Base-by-base conservation (phyloP, 2,888 invertebrate genomes). In the Phrixothrix hirtus region DNA sequence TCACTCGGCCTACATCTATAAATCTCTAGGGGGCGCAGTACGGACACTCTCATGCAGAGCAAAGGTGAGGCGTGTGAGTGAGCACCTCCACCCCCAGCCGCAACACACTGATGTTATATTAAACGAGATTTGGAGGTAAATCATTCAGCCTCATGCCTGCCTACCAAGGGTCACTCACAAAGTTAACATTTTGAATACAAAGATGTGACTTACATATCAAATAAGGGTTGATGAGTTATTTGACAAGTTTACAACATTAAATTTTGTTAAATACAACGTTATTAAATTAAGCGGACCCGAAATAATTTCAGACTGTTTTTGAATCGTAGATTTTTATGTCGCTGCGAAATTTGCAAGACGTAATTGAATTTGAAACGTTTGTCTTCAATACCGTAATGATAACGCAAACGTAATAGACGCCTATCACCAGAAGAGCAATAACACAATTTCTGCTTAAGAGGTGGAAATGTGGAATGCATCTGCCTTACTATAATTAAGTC, bases 21-120 rank as follows among this genome's bases (percentile, higher is more conserved):
- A 77, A 77, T 77, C 75, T 75, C 70, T 66, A 69, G 75, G 75
- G 21, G 71, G 67, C 67, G 68, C 78, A 76, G 65, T 63, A 64
- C 70, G 79, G 77, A 73, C 78, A 80, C 80, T 79, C 79, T 81
- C 80, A 81, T 80, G 80, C 80, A 81, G 79, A 81, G 80, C 79
- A 81, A 82, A 72, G 72, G 73, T 72, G 73, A 73, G 62, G 61
- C 61, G 61, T 63, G 63, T 62, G 64, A 65, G 64, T 61, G 64
- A 63, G 60, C 62, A 52, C 57, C 49, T 50, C 46, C 51, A 39
- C 46, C 53, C 50, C 50, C 49, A 38, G 61, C 60, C 47, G 47
- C 60, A 57, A 56, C 61, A 56, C 55, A 52, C 60, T 58, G 62
- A 60, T 60, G 62, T 62, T 62, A 60, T 62, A 62, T 62, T 62